A percentile compares a stretch with the other conserved stretches of the same genome.
phyloP scores from a whole-genome alignment of 2,888 invertebrate species.

The Papilio protenor region DNA sequence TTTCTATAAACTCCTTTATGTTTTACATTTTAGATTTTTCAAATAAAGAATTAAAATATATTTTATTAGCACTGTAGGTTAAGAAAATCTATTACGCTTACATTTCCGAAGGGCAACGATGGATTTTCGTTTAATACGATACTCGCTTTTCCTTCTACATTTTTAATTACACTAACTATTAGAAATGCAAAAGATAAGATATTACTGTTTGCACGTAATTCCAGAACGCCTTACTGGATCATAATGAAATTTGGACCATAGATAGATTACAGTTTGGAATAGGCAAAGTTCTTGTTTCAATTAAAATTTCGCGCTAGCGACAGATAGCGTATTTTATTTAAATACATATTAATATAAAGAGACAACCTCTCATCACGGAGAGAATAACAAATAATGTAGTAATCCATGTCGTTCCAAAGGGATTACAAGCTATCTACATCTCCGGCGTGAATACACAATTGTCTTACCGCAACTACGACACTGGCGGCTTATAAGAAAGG shows the following conservation, averaged over 20 bases:
- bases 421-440: conserved; percentile 22
- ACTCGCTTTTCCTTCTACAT: neutral
- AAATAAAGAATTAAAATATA: neutral
- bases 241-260: too few relatives aligned
- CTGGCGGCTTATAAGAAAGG: neutral
- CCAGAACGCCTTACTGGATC: too few relatives aligned
- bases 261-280: too few relatives aligned
- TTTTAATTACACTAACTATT: neutral
- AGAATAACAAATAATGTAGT: neutral
- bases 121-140: neutral
- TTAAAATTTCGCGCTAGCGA: neutral
- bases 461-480: conserved; percentile 11
- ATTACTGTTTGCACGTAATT: too few relatives aligned
- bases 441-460: conserved; percentile 19
- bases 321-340: neutral
- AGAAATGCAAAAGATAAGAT: too few relatives aligned
- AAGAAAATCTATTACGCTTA: neutral
- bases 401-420: conserved; percentile 5
- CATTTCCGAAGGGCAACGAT: neutral
- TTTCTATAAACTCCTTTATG: neutral
- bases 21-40: neutral
- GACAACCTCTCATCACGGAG: neutral
- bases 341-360: neutral
- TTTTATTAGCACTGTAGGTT: neutral
- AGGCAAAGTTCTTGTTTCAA: neutral